Evolutionary conservation across 2,113 vertebrate species (phyloP).

Genomic region (Oryzias celebensis): DNA sequence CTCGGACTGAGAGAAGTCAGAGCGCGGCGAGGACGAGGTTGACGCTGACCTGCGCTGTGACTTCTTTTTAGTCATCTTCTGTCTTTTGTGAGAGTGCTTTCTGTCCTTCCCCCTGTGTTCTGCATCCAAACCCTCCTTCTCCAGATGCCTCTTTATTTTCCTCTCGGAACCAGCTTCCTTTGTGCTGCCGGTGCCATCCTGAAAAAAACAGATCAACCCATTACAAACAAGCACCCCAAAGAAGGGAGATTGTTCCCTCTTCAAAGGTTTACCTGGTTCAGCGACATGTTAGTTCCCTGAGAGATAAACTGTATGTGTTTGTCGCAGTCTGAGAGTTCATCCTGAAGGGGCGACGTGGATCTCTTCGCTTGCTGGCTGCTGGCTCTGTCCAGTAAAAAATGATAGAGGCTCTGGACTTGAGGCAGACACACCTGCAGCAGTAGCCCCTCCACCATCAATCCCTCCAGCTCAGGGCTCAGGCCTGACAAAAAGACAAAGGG

Average conservation of each 20-base stretch:
- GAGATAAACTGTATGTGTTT: constrained; percentile 69
- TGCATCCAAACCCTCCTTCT: constrained; percentile 74
- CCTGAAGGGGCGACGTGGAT: constrained; percentile 62
- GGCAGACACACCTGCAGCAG: constrained; percentile 90
- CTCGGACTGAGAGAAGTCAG: constrained; percentile 86
- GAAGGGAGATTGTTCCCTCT: neutral
- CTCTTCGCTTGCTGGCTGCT: constrained; percentile 57
- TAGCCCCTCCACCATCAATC: constrained; percentile 94
- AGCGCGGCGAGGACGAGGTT: constrained; percentile 78
- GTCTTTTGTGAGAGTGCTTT: constrained; percentile 85
- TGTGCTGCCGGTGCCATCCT: constrained; percentile 69
- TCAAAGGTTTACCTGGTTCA: constrained; percentile 54
- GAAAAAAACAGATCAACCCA: neutral
- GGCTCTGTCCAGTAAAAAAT: constrained; percentile 80
- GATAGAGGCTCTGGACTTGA: constrained; percentile 89
- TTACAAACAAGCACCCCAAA: neutral
- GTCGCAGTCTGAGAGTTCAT: constrained; percentile 58
- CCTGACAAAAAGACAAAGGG: constrained; percentile 61
- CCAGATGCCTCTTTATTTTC: constrained; percentile 86
- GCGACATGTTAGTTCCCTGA: constrained; percentile 55
- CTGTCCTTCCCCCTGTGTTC: constrained; percentile 80
- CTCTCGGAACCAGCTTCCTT: constrained; percentile 82
- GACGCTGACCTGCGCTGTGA: constrained; percentile 77
- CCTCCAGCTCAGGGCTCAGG: constrained; percentile 85
- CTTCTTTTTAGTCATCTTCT: constrained; percentile 80